Conservation (phyloP, 2,888 invertebrate genomes). For the Dynastes tityus region DNA sequence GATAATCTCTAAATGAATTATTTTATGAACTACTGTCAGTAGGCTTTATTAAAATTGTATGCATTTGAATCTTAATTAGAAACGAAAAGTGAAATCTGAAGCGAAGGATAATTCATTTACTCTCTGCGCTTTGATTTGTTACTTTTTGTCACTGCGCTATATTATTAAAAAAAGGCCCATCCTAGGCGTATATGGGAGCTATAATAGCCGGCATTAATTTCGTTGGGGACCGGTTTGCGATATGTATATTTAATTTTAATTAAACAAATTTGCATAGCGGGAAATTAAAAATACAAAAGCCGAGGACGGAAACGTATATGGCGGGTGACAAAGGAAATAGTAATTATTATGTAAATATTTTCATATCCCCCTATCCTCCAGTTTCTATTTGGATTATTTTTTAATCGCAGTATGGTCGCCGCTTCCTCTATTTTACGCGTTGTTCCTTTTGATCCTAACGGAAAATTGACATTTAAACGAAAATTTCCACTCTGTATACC, state of each 20-base stretch:
- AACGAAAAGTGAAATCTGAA: too few relatives aligned
- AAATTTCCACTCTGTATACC: neutral
- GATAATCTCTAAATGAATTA: too few relatives aligned
- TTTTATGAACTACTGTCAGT: too few relatives aligned
- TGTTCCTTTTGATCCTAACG: neutral
- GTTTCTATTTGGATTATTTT: conserved; percentile 39
- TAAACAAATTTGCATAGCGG: conserved; percentile 45
- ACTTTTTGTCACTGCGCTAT: too few relatives aligned
- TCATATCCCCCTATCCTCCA: conserved; percentile 20
- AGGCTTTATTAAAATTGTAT: too few relatives aligned
- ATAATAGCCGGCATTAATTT: neutral
- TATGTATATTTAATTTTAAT: conserved; percentile 46
- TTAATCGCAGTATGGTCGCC: conserved; percentile 12
- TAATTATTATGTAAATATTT: conserved; percentile 48
- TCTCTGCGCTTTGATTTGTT: too few relatives aligned
- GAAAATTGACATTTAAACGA: conserved; percentile 14
- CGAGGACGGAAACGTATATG: neutral
- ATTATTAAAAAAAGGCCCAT: neutral
- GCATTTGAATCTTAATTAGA: too few relatives aligned
- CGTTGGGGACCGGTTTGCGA: neutral
- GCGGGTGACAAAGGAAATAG: conserved; percentile 30
- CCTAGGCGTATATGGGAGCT: neutral
- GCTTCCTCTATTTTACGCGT: neutral
- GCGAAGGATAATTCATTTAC: too few relatives aligned
- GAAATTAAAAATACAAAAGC: conserved; percentile 43